Conservation (phyloP, 2,888 invertebrate genomes). For the Leucania comma region DNA sequence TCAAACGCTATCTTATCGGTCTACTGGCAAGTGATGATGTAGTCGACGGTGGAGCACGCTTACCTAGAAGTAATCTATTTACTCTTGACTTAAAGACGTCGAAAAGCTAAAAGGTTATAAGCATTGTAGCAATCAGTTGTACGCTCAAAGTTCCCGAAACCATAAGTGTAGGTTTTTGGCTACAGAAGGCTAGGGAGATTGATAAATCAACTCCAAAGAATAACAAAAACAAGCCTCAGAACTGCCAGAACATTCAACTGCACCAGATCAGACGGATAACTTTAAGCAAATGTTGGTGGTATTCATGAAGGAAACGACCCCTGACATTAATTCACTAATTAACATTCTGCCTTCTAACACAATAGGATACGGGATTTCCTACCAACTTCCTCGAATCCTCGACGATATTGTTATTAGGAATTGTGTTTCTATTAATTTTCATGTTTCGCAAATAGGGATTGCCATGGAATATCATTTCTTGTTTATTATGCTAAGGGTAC, state of each 20-base stretch:
- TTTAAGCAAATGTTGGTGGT: conserved; percentile 62
- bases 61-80: too few species aligned
- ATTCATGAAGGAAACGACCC: conserved; percentile 75
- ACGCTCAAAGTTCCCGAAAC: too few species aligned
- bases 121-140: too few species aligned
- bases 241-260: conserved; percentile 19
- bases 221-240: conserved; percentile 17
- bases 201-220: not conserved
- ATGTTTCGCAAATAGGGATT: conserved; percentile 54
- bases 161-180: too few species aligned
- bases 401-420: conserved; percentile 69
- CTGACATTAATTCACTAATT: conserved; percentile 82
- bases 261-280: conserved; percentile 45
- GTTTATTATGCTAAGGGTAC: conserved; percentile 19
- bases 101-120: too few species aligned
- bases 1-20: too few species aligned
- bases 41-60: too few species aligned
- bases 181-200: too few species aligned
- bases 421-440: conserved; percentile 63
- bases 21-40: too few species aligned
- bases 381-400: conserved; percentile 71
- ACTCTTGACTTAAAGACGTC: too few species aligned
- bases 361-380: conserved; percentile 80
- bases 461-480: conserved; percentile 27
- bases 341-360: conserved; percentile 77